Evolutionary conservation across 2,888 invertebrate genomes (phyloP), one percentile per base, ranked within the genome.

Genomic region (Zaprionus obscuricornis): DNA sequence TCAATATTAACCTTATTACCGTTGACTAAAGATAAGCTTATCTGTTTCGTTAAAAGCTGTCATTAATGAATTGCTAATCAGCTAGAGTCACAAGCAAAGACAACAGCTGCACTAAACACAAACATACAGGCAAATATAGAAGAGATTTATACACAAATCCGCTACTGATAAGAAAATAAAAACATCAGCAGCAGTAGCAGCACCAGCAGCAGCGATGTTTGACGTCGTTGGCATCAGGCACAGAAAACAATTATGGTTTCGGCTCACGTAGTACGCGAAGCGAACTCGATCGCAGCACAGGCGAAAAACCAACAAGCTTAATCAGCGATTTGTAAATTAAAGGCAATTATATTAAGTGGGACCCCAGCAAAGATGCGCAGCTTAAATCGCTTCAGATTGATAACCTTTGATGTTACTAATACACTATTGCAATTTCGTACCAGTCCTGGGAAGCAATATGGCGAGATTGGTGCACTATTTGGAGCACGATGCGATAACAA

Each of bases 371-470:
- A 66, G 78, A 87, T 88, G 85, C 85, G 78, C 50, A 87, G 88
- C 65, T 73, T 90, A 31, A 85, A 84, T 40, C 87, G 89, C 43
- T 88, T 90, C 56, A 88, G 90, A 31, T 71, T 96, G 75, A 92
- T 97, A 45, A 97, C 97, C 7, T 96, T 97, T 88, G 97, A 97
- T 90, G 94, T 95, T 47, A 97, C 96, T 8, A 96, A 96, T 74
- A 98, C 97, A 0, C 90, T 97, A 33, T 89, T 97, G 24, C 92
- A 93, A 77, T 95, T 96, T 82, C 92, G 93, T 40, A 90, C 92
- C 7, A 91, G 93, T 42, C 94, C 94, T n/a, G 95, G 94, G 74
- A 92, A 94, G 68, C 93, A 95, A 86, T 97, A 97, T 89, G 92
- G 93, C 5, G 91, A 93, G 64, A 92, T 95, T 51, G 96, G 94